Base-by-base conservation (phyloP, 2,888 invertebrate genomes). In the Orthosia gothica region DNA sequence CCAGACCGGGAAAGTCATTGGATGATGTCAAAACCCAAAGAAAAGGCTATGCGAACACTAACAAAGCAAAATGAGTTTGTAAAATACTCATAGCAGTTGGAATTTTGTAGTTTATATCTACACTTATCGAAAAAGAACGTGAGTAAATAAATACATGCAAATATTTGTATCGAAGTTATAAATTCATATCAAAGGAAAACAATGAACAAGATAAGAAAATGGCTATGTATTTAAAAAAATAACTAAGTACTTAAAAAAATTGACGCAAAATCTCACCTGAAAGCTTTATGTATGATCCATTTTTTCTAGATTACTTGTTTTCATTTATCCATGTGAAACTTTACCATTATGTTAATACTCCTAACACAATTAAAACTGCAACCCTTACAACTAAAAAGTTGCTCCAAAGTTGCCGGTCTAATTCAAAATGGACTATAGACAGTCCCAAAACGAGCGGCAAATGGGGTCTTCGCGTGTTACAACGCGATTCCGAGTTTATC, bases 401-500 rank as follows among this genome's bases (percentile, higher is more conserved):
- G 70, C 70, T 47, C 2, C 3, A 15, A 13, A 61, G 79, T 83
- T 20, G 80, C 76, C 40, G 3, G 55, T 76, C 57, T 83, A 32
- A 32, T 18, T 4, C 40, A 54, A 50, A 65, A 55, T 71, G 77
- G 70, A 73, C 54, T 63, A 66, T 74, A 83, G 80, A 84, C 75
- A 77, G 69, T 74, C 68, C 75, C 75, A 57, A 83, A 83, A 85
- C 74, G 81, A 77, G 70, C 73, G 76, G 76, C 59, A 85, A 85
- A 85, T 81, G 79, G 76, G 70, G 74, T 76, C 72, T 79, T 85
- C 70, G 85, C 85, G 77, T 83, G 85, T 79, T 74, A 83, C 79
- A 74, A 78, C 77, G 72, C 83, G 81, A 85, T 85, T 78, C 74
- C 74, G 57, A 81, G 70, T 85, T 85, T 72, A 85, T 85, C 79